Evolutionary conservation across 2,888 invertebrate genomes (phyloP), one percentile per base, ranked within the genome.

Genomic region (Agrypnus murinus): DNA sequence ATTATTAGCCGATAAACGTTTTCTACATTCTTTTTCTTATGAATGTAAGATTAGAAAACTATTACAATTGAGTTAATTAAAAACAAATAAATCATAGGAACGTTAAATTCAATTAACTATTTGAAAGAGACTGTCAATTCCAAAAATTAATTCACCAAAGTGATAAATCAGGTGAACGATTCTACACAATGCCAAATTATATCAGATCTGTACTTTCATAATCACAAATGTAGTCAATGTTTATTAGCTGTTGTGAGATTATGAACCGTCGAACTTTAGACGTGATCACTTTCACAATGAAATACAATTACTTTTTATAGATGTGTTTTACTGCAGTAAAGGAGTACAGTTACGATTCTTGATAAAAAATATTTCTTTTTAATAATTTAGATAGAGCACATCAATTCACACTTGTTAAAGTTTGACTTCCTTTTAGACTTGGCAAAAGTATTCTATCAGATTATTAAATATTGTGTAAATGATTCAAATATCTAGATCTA

Each of bases 261-360:
- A n/a, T 25, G 62, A 63, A 63, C 60, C 58, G 46, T 31, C 45
- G 57, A 65, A 38, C 46, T 70, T n/a, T 65, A 60, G 45, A 60
- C 25, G 45, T 53, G 53, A 70, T 65, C 70, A 60, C 70, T 70
- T 70, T 70, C 70, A 70, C 70, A 62, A 43, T 14, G n/a, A 60
- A 67, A 60, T 67, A 40, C 25, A 25, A 25, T 25, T 25, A 25
- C 25, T 5, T 25, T 25, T 25, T 25, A n/a, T n/a, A n/a, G n/a
- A n/a, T n/a, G n/a, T n/a, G n/a, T n/a, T n/a, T n/a, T n/a, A n/a
- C n/a, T n/a, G n/a, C n/a, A n/a, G n/a, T n/a, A n/a, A n/a, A n/a
- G n/a, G n/a, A n/a, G n/a, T n/a, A n/a, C n/a, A n/a, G n/a, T n/a
- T n/a, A n/a, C n/a, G n/a, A n/a, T n/a, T n/a, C n/a, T n/a, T n/a